phyloP scores from a whole-genome alignment of 2,888 invertebrate species.

The Drosophila greeni region DNA sequence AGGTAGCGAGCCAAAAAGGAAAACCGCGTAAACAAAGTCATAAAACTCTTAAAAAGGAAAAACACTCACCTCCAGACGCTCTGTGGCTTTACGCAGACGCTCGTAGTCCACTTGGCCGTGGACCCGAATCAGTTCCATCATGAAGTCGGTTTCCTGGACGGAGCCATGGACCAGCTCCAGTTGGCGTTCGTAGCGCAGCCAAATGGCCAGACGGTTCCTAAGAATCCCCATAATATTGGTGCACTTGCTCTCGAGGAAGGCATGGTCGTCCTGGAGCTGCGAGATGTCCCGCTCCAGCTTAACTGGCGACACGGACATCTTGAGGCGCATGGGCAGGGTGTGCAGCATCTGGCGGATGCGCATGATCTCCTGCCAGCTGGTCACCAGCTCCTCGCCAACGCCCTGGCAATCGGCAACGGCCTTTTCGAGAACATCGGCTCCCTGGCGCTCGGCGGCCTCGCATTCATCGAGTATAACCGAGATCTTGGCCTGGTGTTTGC shows the following conservation, averaged over 20 bases:
- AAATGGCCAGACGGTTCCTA: slow-evolving; percentile 83
- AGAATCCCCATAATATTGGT: slow-evolving; percentile 84
- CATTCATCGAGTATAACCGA: slow-evolving; percentile 85
- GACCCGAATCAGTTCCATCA: slow-evolving; percentile 90
- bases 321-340: slow-evolving; percentile 86
- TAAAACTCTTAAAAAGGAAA: slow-evolving; percentile 23
- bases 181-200: slow-evolving; percentile 88
- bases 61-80: slow-evolving; percentile 87
- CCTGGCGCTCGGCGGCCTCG: slow-evolving; percentile 85
- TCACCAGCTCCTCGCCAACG: slow-evolving; percentile 84
- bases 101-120: slow-evolving; percentile 92
- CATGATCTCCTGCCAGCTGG: slow-evolving; percentile 89
- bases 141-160: slow-evolving; percentile 91
- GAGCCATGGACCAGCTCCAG: slow-evolving; percentile 89
- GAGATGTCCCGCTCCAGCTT: slow-evolving; percentile 88
- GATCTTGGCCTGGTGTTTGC: slow-evolving; percentile 84
- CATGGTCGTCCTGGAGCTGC: slow-evolving; percentile 86
- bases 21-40: slow-evolving; percentile 23
- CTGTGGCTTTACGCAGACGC: slow-evolving; percentile 88
- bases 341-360: slow-evolving; percentile 87
- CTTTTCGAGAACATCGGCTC: slow-evolving; percentile 87
- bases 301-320: slow-evolving; percentile 88
- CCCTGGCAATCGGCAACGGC: slow-evolving; percentile 86
- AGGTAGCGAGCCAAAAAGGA: slow-evolving; percentile 35
- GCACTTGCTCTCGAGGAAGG: slow-evolving; percentile 85